Base-by-base conservation (phyloP, 1,140 invertebrate species). In the Polypedilum vanderplanki region DNA sequence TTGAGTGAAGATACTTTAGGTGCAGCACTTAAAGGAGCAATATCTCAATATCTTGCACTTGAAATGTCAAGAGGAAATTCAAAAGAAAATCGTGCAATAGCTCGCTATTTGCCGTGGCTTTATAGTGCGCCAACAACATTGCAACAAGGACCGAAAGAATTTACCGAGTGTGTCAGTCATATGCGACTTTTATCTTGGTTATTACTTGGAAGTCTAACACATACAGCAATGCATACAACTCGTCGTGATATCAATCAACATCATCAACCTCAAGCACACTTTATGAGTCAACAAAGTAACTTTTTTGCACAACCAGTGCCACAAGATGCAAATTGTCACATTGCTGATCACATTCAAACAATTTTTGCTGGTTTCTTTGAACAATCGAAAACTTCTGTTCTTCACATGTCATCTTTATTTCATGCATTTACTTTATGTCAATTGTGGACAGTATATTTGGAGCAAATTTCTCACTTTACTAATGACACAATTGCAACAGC, bases 381-480 rank as follows among this genome's bases (percentile, higher is more conserved):
- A 83, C 95, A 98, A 80, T 92, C 92, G 5, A 98, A 97, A 85
- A 87, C 91, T 4, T 93, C 91, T 4, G 88, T 95, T 0, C 86
- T 94, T 40, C 95, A 98, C 80, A 98, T 98, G 95, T 96, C 94
- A 57, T 91, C 91, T 15, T 81, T 94, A 9, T 93, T 92, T 81
- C 89, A 93, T 79, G 91, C 91, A 1, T 94, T 94, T 78, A 90
- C 92, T 74, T 83, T 93, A 40, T 94, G 92, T 79, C 92, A 94
- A 89, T 84, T 99, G 73, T 99, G 98, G 98, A 99, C 97, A 0
- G 90, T 99, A 78, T 99, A 99, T 82, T 90, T 98, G 81, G 98
- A 99, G 83, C 92, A 95, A 83, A 86, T 92, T 76, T 90, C 94
- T 74, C 89, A 85, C 77, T 87, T 83, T 77, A 88, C 87, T 79